Conservation (phyloP, 2,888 invertebrate genomes). For the Cylindroiulus punctatus region DNA sequence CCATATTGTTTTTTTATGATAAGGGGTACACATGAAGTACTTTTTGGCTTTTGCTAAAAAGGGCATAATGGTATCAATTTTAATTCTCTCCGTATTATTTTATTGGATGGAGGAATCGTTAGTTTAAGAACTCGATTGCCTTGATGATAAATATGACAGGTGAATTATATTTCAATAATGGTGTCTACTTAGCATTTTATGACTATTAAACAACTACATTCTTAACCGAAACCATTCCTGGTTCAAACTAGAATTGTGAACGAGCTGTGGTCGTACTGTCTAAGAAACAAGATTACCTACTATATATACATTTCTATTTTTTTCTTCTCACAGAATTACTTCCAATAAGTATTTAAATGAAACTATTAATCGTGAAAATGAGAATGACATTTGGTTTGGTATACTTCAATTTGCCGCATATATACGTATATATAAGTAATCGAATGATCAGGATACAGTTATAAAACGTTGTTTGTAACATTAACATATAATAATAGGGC, state of each 20-base stretch:
- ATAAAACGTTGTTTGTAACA: too few relatives aligned
- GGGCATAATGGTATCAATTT: neutral
- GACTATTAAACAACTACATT: neutral
- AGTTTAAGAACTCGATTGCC: neutral
- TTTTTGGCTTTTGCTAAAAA: neutral
- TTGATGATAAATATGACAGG: slow-evolving; percentile 31
- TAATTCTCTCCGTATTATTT: neutral
- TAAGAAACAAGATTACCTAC: neutral
- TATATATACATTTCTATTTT: too few relatives aligned
- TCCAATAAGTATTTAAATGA: too few relatives aligned
- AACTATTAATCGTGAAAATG: too few relatives aligned
- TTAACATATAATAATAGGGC: too few relatives aligned
- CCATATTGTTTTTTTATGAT: neutral
- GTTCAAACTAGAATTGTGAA: neutral
- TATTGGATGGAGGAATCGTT: neutral
- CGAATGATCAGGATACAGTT: too few relatives aligned
- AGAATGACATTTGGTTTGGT: too few relatives aligned
- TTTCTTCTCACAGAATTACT: too few relatives aligned
- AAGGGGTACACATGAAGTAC: neutral
- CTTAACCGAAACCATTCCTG: neutral
- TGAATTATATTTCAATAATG: slow-evolving; percentile 8
- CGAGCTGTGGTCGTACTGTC: neutral
- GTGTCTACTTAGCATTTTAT: slow-evolving; percentile 21
- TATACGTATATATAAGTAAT: too few relatives aligned
- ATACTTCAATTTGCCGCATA: too few relatives aligned